A percentile compares a stretch with the other conserved stretches of the same genome.
Evolutionary conservation across 2,888 invertebrate species (phyloP).

Genomic region (Ectemnius continuus): DNA sequence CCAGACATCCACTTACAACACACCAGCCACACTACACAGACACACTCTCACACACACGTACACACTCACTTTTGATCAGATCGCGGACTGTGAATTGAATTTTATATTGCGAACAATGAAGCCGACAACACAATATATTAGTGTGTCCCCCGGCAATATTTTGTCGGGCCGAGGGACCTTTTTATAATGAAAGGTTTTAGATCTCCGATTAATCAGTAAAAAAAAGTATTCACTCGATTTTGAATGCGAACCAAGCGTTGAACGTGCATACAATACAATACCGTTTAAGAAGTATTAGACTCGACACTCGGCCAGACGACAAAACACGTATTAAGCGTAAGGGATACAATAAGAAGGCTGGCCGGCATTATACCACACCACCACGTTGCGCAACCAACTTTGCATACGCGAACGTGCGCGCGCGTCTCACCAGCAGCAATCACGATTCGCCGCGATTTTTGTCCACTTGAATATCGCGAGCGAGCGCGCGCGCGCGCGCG

Average conservation of each 20-base stretch:
- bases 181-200: conserved; percentile 75
- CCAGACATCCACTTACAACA: conserved; percentile 19
- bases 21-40: conserved; percentile 19
- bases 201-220: conserved; percentile 65
- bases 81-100: conserved; percentile 72
- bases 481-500: conserved; percentile 16
- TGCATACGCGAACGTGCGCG: too few relatives aligned
- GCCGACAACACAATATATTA: conserved; percentile 56
- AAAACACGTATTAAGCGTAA: conserved; percentile 52
- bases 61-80: conserved; percentile 67
- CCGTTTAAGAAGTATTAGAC: conserved; percentile 47
- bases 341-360: conserved; percentile 49
- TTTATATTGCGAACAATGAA: conserved; percentile 67
- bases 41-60: conserved; percentile 25
- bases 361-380: too few relatives aligned
- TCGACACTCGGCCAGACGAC: conserved; percentile 71
- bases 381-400: too few relatives aligned
- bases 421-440: conserved; percentile 23
- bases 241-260: conserved; percentile 69
- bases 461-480: conserved; percentile 56
- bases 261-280: too few relatives aligned
- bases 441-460: conserved; percentile 61
- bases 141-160: conserved; percentile 74
- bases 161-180: conserved; percentile 75
- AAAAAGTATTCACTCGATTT: conserved; percentile 43